phyloP scores from a whole-genome alignment of 2,113 vertebrate genomes.

The Saguinus imperator region DNA sequence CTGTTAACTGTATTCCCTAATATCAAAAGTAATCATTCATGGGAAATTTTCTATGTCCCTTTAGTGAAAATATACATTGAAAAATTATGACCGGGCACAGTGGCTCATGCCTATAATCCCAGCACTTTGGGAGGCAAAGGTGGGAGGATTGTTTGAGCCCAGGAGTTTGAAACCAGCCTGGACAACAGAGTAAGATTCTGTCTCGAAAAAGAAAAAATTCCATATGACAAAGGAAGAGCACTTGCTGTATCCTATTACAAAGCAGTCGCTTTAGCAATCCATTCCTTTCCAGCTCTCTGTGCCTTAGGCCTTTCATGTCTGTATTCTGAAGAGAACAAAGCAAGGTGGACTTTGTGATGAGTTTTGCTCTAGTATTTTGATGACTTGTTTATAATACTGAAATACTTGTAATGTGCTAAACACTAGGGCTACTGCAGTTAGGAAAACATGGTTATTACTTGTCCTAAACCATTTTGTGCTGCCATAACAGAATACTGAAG shows the following conservation, averaged over 20 bases:
- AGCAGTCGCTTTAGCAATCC: background rate
- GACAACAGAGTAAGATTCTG: too few species aligned
- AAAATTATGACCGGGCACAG: background rate
- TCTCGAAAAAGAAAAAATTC: background rate
- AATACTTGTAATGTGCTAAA: background rate
- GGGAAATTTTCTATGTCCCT: background rate
- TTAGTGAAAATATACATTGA: background rate
- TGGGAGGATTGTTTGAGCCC: too few species aligned
- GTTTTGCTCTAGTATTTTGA: background rate
- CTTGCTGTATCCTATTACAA: background rate
- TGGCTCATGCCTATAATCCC: too few species aligned
- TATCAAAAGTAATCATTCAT: slow-evolving; percentile 10
- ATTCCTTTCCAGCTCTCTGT: background rate
- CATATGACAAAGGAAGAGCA: background rate
- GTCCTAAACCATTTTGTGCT: background rate
- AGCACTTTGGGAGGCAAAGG: too few species aligned
- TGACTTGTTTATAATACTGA: background rate
- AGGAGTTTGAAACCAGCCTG: too few species aligned
- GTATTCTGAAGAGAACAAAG: background rate
- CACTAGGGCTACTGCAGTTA: background rate
- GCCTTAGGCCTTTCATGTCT: background rate
- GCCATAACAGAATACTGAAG: background rate
- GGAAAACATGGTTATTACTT: background rate
- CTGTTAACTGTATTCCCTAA: slow-evolving; percentile 33
- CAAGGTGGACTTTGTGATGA: background rate